Base-by-base conservation (phyloP, 2,113 vertebrate species). In the Microcebus griseorufus region DNA sequence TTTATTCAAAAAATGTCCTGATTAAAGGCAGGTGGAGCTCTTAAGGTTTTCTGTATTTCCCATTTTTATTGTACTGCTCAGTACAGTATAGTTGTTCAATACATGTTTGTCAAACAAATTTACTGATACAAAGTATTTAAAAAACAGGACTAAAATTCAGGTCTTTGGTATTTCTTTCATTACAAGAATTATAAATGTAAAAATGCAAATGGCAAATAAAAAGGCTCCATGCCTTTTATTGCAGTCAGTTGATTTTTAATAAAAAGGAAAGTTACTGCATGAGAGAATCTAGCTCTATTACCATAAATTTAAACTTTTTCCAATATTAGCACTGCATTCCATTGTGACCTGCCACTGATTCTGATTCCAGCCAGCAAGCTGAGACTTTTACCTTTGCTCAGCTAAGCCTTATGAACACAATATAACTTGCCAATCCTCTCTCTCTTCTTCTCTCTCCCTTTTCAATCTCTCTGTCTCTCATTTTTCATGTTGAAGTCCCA, bases 181-280 rank as follows among this genome's bases (percentile, higher is more conserved):
- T 65, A 23, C 2, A 69, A 88, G 65, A 93, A 94, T 90, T 88
- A 89, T 39, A 79, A 87, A 92, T 95, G 60, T 65, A 20, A 91
- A 97, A 65, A 82, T 90, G 84, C 29, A 92, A 87, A 72, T 76
- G 37, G 23, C 9, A 94, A 92, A 60, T 80, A 62, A 83, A 94
- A 93, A 93, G n/a, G 0, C 37, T 67, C 3, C n/a, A 73, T 82
- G 76, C 62, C 39, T 97, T 97, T 96, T 94, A 95, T 83, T 92
- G 42, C 58, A 84, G 88, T 93, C 70, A 62, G 58, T 87, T 95
- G 75, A 75, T 92, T 97, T 97, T 95, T 97, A 96, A 95, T 93
- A 87, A 90, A 97, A 95, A 94, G 14, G 34, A 76, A 94, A 92
- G 75, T 65, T 83, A 29, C 51, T 73, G 62, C 60, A 27, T 87